phyloP scores from a whole-genome alignment of 2,113 vertebrate species.

The Bos indicus region DNA sequence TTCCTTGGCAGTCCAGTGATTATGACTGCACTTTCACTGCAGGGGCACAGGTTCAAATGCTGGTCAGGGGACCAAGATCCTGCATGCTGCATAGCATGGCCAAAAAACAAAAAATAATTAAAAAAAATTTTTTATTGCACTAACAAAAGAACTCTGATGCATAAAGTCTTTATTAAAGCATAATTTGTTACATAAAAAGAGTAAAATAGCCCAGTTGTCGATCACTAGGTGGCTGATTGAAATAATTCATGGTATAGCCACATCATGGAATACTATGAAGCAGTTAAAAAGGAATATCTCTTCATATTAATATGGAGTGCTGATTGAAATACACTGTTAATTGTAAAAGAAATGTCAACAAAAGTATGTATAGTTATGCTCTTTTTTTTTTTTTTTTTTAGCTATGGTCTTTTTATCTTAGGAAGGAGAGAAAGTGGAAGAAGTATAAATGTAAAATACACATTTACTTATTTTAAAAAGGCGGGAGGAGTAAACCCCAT shows the following conservation, averaged over 20 bases:
- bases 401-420: neutral
- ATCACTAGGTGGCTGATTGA: neutral
- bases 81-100: neutral
- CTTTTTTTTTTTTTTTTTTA: neutral
- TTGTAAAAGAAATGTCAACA: neutral
- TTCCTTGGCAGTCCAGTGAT: neutral
- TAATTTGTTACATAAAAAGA: neutral
- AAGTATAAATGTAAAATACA: neutral
- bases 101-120: neutral
- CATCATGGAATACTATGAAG: neutral
- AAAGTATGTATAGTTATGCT: neutral
- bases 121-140: neutral
- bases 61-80: neutral
- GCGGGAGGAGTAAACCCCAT: neutral
- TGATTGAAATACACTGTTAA: neutral
- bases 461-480: neutral
- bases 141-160: neutral
- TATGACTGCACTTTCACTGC: neutral
- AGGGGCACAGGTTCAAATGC: neutral
- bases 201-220: neutral
- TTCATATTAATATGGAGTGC: neutral
- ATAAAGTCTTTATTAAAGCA: neutral
- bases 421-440: neutral
- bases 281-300: neutral
- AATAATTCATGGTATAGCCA: neutral